Conservation (phyloP, 2,797 vertebrate species). For the Hydrocynus forskahlii region DNA sequence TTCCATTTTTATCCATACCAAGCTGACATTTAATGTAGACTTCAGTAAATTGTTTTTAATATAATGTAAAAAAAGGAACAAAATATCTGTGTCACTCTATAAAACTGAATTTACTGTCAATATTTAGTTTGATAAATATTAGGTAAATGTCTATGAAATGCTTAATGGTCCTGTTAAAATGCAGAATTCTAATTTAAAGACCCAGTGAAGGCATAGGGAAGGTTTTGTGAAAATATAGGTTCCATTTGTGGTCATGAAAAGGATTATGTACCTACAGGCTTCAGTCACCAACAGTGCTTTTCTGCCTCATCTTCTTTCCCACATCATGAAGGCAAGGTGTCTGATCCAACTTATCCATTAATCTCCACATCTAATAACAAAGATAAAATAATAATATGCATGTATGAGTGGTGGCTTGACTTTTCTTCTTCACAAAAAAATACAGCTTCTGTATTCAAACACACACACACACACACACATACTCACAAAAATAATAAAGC, state of each 20-base stretch:
- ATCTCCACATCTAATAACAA: background rate
- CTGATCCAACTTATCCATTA: background rate
- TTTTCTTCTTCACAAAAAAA: background rate
- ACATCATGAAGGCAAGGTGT: background rate
- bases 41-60: background rate
- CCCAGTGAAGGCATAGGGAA: too few relatives aligned
- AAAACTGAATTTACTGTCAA: background rate
- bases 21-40: too few relatives aligned
- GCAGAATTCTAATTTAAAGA: background rate
- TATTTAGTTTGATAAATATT: background rate
- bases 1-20: constrained; percentile 52
- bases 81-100: background rate
- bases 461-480: too few relatives aligned
- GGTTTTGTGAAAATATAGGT: background rate
- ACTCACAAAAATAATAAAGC: background rate
- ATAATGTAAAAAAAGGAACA: background rate
- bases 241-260: background rate
- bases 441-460: too few relatives aligned
- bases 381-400: background rate
- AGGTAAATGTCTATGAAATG: too few relatives aligned
- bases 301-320: background rate
- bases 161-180: background rate
- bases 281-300: background rate
- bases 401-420: background rate
- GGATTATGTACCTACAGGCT: background rate